These are phyloP conservation scores for Epinotia nisella DNA, from an alignment of 2,888 invertebrate genomes.

Conservation along the genomic window DNA sequence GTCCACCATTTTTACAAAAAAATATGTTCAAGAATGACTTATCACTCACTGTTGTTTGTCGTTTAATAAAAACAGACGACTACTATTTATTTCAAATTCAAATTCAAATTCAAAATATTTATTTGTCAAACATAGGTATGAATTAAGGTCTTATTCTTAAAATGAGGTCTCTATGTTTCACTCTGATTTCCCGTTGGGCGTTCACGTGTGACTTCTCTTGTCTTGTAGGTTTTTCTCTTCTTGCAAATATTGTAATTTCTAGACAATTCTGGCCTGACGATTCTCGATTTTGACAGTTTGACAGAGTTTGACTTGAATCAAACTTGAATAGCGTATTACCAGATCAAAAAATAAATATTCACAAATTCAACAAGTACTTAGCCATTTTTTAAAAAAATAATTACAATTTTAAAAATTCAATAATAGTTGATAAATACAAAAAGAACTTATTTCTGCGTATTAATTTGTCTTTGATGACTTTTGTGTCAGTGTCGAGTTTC, in stretches of 20 bases:
- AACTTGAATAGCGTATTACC: background rate
- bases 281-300: background rate
- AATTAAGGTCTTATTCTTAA: too few species aligned
- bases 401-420: background rate
- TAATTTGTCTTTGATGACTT: too few species aligned
- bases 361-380: too few species aligned
- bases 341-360: constrained; percentile 10
- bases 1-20: constrained; percentile 90
- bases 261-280: constrained; percentile 35
- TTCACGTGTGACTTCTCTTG: background rate
- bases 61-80: background rate
- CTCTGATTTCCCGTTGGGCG: background rate
- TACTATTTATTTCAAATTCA: too few species aligned
- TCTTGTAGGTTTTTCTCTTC: background rate
- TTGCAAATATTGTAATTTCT: constrained; percentile 30
- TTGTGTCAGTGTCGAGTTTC: too few species aligned
- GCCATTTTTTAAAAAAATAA: too few species aligned
- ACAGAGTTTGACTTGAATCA: too few species aligned
- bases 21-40: constrained; percentile 1
- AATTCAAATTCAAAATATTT: too few species aligned
- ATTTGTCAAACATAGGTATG: too few species aligned
- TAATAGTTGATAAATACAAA: too few species aligned
- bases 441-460: too few species aligned
- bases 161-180: too few species aligned
- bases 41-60: background rate